Base-by-base conservation (phyloP, 2,797 vertebrate species). In the Myotis daubentonii region DNA sequence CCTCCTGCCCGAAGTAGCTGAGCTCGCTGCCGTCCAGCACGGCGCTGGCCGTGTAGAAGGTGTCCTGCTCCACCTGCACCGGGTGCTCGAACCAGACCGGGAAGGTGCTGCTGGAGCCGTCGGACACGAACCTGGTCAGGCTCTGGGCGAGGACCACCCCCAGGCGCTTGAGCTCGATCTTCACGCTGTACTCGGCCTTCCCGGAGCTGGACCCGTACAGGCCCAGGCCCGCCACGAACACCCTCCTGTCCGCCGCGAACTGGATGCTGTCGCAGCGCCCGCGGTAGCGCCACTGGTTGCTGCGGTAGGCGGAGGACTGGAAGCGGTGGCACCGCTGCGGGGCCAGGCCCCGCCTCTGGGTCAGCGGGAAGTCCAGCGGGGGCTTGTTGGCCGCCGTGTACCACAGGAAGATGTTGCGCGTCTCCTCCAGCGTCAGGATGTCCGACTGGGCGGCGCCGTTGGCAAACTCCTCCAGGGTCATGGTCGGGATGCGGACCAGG, bases 1-100 rank as follows among this genome's bases (percentile, higher is more conserved):
- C 99, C 97, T 99, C 99, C 98, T 99, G 99, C 41, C 99, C 99
- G 4, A 99, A 99, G 98, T 99, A 99, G 98, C 99, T 99, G 87
- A 99, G 99, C 96, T 99, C 99, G 0, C 98, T 99, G n/a, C 99
- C 99, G 0, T 99, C 99, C 44, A 99, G 98, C 93, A 99, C 98
- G 12, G 98, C 99, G 79, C 99, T 99, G 95, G 99, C 99, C 0
- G 99, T 99, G 98, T 99, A 99, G 98, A 99, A 99, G 0, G 99
- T 98, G 81, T 99, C 99, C 96, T 99, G 99, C 96, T 99, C 99
- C 55, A 99, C 99, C 97, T 99, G 99, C 16, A 99, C 99, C 0
- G 99, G 99, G 96, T 99, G 99, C 96, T 99, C 99, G 38, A 99
- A 99, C 99, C 99, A 99, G 81, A 99, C 99, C 0, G 98, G 98